Evolutionary conservation across 2,113 vertebrate genomes (phyloP).

Genomic region (Malurus melanocephalus): DNA sequence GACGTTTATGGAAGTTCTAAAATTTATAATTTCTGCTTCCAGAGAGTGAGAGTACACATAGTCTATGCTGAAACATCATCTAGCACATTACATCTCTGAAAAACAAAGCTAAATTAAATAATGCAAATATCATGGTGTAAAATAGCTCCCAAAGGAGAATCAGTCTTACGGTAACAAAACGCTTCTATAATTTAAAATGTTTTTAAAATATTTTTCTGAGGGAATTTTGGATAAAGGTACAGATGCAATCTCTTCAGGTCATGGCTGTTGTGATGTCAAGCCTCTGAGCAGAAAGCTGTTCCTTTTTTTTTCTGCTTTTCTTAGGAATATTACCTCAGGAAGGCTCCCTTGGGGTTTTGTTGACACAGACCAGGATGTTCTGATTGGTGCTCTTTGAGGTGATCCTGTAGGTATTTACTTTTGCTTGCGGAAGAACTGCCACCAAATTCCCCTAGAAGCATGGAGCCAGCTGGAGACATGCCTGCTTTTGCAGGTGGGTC

Average conservation of each 20-base stretch:
- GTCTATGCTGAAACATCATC: neutral
- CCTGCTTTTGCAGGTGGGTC: neutral
- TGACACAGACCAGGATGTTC: neutral
- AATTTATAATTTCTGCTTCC: neutral
- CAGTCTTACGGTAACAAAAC: neutral
- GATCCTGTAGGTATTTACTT: neutral
- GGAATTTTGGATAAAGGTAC: neutral
- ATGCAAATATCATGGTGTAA: neutral
- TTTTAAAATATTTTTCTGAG: neutral
- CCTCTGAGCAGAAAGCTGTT: neutral
- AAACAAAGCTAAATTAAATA: neutral
- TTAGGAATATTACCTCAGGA: neutral
- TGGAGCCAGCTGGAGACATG: neutral
- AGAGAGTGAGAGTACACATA: neutral
- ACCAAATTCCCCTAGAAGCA: neutral
- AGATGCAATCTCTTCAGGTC: neutral
- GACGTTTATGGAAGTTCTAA: neutral
- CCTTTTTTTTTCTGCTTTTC: neutral
- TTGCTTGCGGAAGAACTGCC: neutral
- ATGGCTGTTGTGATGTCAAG: neutral
- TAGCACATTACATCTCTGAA: neutral
- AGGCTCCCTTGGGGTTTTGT: neutral
- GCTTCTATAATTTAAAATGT: neutral
- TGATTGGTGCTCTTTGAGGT: neutral
- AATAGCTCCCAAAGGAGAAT: neutral